Evolutionary conservation across 1,140 invertebrate species (phyloP).

Genomic region (Plectrocnemia conspersa): DNA sequence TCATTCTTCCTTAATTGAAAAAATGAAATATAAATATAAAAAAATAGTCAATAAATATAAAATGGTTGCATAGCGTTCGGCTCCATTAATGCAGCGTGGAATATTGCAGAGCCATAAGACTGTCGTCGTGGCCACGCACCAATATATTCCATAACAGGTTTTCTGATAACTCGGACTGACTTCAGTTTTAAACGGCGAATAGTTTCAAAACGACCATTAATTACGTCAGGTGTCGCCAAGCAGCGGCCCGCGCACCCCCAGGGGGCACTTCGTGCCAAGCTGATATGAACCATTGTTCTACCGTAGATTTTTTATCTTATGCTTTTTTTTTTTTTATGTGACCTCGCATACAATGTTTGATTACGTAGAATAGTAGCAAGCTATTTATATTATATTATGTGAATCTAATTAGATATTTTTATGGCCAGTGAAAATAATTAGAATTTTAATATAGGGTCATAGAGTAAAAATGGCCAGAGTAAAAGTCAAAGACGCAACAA

Average conservation of each 20-base stretch:
- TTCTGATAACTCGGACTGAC: constrained; percentile 4
- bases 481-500: no score
- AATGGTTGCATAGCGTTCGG: not conserved
- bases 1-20: no score
- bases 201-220: constrained; percentile 8
- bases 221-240: constrained; percentile 8
- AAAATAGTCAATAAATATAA: not conserved
- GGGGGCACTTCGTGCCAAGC: not conserved
- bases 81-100: no score
- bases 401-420: no score
- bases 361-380: not conserved
- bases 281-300: not conserved
- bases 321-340: not conserved
- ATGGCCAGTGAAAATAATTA: no score
- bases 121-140: not conserved
- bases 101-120: no score
- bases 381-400: no score
- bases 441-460: no score
- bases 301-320: no score
- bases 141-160: constrained; percentile 4
- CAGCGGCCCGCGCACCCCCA: not conserved
- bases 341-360: not conserved
- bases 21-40: not conserved
- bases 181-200: constrained; percentile 9
- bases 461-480: no score